Evolutionary conservation across 64 coral and sea anemone genomes (phyloP).

Genomic region (Hydrozoanthus tunicans): DNA sequence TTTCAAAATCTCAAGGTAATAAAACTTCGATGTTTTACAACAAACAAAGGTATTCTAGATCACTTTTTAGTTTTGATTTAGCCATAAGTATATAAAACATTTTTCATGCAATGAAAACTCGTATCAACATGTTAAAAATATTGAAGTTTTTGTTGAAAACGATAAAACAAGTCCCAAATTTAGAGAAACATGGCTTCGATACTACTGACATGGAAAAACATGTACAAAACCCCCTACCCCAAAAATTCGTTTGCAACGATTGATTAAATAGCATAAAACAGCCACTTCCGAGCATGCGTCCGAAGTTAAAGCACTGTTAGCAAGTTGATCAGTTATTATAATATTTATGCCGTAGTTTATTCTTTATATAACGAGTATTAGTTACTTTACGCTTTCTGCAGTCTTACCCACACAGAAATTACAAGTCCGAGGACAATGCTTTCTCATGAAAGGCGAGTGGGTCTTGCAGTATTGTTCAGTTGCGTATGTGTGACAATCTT

Average conservation of each 20-base stretch:
- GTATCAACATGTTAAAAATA: no score
- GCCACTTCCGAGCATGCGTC: neutral
- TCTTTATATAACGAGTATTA: neutral
- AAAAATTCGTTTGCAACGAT: no score
- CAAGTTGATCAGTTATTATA: neutral
- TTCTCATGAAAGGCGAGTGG: constrained; percentile 41
- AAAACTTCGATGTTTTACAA: no score
- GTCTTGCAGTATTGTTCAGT: constrained; percentile 52
- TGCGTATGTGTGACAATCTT: constrained; percentile 25
- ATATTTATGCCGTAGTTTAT: neutral
- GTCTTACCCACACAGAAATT: constrained; percentile 49
- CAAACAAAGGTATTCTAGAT: no score
- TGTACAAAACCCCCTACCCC: neutral
- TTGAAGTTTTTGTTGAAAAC: no score
- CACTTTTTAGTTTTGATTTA: no score
- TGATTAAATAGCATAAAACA: neutral
- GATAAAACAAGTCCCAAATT: no score
- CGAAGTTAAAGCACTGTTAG: neutral
- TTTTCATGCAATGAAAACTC: no score
- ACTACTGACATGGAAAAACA: no score
- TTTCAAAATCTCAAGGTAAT: no score
- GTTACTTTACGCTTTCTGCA: neutral
- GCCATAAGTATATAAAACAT: no score
- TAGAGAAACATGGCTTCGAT: no score
- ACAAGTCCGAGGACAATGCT: constrained; percentile 46